Evolutionary conservation across 2,797 vertebrate species (phyloP).

Genomic region (Tokudaia tokunoshimensis): DNA sequence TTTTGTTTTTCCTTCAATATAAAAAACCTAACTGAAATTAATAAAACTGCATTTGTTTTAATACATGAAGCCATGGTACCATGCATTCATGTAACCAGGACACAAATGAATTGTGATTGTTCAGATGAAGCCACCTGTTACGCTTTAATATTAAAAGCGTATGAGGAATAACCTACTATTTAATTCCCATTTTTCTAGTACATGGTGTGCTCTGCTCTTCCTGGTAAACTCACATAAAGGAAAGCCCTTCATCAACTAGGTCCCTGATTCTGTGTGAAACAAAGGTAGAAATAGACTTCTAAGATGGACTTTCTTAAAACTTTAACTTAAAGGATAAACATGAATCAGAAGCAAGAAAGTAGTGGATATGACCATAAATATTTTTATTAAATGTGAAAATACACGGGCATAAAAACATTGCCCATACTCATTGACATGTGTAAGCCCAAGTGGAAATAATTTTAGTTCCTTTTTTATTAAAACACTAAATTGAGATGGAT

Average conservation of each 20-base stretch:
- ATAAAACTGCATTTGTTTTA: background rate
- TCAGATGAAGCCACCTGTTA: background rate
- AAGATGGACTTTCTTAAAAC: background rate
- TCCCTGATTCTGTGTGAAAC: background rate
- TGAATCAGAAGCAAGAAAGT: constrained; percentile 60
- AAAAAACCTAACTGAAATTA: background rate
- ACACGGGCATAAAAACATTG: constrained; percentile 88
- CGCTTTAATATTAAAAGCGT: background rate
- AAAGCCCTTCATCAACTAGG: background rate
- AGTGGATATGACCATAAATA: constrained; percentile 88
- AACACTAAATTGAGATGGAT: constrained; percentile 83
- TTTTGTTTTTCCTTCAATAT: background rate
- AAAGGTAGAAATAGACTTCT: background rate
- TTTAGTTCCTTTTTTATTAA: constrained; percentile 84
- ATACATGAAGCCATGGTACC: background rate
- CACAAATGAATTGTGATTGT: background rate
- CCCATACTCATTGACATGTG: constrained; percentile 86
- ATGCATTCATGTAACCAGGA: background rate
- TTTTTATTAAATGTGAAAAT: constrained; percentile 90
- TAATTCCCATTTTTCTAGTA: background rate
- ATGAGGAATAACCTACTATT: background rate
- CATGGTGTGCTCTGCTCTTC: background rate
- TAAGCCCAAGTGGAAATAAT: constrained; percentile 82
- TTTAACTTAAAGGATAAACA: constrained; percentile 37
- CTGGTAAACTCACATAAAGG: background rate